Evolutionary conservation across 2,888 invertebrate species (phyloP).

Genomic region (Lepetodrilus schrolli): DNA sequence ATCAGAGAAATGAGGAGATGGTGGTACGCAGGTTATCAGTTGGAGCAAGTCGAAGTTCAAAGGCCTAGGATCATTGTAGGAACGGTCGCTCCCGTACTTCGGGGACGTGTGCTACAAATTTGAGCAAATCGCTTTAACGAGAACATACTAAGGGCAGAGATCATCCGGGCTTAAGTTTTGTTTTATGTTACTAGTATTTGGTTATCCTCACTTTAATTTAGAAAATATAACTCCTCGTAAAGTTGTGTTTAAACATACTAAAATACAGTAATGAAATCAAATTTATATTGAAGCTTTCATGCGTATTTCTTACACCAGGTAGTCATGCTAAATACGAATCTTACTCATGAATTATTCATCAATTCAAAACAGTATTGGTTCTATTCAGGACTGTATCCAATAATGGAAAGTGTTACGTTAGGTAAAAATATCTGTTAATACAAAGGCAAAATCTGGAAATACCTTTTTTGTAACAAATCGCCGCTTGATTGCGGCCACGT

Average conservation of each 20-base stretch:
- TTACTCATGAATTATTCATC: neutral
- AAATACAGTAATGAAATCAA: no score
- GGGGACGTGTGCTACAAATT: constrained; percentile 20
- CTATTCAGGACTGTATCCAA: no score
- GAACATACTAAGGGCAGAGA: neutral
- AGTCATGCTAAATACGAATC: no score
- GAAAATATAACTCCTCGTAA: no score
- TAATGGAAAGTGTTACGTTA: no score
- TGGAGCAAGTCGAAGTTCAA: constrained; percentile 16
- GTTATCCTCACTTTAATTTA: no score
- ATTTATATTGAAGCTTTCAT: no score
- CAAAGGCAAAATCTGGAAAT: no score
- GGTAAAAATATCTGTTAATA: no score
- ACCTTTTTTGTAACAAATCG: constrained; percentile 3
- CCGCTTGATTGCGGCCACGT: neutral
- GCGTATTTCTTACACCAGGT: no score
- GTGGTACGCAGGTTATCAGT: constrained; percentile 2
- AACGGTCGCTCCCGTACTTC: neutral
- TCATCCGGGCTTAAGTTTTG: neutral
- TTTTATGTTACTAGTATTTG: neutral
- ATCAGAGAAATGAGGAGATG: neutral
- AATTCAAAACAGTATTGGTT: neutral
- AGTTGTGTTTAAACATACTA: no score
- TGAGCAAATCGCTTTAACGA: constrained; percentile 16
- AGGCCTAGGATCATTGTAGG: neutral